These are phyloP conservation scores for Bombus consobrinus DNA, from an alignment of 1,140 invertebrate genomes.

Conservation along the genomic window DNA sequence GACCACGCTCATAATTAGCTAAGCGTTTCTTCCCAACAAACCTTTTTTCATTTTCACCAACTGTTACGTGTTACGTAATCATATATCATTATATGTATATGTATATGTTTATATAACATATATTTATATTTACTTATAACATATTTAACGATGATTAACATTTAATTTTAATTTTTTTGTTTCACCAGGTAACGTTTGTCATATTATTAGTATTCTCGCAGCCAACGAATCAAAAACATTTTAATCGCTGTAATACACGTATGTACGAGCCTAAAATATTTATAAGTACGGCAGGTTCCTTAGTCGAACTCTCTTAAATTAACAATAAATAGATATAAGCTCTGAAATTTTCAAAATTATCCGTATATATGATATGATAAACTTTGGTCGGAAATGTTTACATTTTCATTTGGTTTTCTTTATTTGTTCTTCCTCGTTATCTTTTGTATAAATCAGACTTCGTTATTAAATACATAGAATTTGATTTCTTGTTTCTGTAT, in stretches of 20 bases:
- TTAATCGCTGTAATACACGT: slow-evolving; percentile 36
- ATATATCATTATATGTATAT: slow-evolving; percentile 18
- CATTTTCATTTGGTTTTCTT: background rate
- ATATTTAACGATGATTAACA: slow-evolving; percentile 55
- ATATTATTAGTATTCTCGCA: slow-evolving; percentile 6
- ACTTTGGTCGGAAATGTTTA: slow-evolving; percentile 61
- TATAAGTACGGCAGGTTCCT: slow-evolving; percentile 48
- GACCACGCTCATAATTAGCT: slow-evolving; percentile 56
- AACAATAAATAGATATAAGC: slow-evolving; percentile 47
- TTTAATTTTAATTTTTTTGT: slow-evolving; percentile 42
- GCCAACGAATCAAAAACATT: slow-evolving; percentile 42
- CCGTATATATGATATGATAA: slow-evolving; percentile 58
- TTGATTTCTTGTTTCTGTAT: background rate
- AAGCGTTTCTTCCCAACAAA: slow-evolving; percentile 64
- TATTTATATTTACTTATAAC: slow-evolving; percentile 44
- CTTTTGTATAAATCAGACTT: slow-evolving; percentile 22
- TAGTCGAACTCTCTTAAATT: slow-evolving; percentile 42
- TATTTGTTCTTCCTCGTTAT: background rate
- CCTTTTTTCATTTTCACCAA: slow-evolving; percentile 26
- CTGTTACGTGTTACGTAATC: slow-evolving; percentile 39
- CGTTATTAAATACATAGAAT: background rate
- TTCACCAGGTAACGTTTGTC: slow-evolving; percentile 23
- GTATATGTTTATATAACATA: slow-evolving; percentile 46
- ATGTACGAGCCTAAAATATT: slow-evolving; percentile 32
- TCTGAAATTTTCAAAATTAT: slow-evolving; percentile 41